phyloP scores from a whole-genome alignment of 2,113 vertebrate genomes.

The Ictalurus punctatus region DNA sequence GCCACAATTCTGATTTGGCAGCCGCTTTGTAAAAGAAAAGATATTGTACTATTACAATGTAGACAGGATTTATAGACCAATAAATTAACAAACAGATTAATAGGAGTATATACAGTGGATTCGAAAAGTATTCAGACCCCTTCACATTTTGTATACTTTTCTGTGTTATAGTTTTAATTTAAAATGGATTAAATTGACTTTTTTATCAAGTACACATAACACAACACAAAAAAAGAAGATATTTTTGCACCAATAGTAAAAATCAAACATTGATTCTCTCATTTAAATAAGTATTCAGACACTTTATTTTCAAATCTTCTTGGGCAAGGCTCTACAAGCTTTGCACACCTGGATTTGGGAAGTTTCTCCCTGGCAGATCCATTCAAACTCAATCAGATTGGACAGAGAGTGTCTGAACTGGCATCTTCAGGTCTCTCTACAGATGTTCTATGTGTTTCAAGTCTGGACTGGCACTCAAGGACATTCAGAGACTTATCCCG shows the following conservation, averaged over 20 bases:
- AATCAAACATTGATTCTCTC: not conserved
- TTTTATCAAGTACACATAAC: not conserved
- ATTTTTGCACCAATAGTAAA: not conserved
- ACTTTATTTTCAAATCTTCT: not conserved
- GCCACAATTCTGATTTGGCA: constrained; percentile 82
- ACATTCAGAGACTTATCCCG: not conserved
- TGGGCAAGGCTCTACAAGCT: not conserved
- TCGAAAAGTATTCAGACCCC: not conserved
- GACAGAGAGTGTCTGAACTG: not conserved
- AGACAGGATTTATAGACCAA: not conserved
- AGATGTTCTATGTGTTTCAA: not conserved
- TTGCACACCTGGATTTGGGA: not conserved
- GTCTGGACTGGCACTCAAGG: not conserved
- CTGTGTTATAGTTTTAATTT: not conserved
- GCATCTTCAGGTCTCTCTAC: not conserved
- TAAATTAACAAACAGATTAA: not conserved
- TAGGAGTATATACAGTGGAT: not conserved
- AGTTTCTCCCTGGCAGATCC: not conserved
- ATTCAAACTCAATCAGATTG: not conserved
- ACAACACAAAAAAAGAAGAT: not conserved
- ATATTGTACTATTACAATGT: not conserved
- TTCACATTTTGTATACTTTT: not conserved
- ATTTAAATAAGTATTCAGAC: no score
- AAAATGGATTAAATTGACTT: not conserved
- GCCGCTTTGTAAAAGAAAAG: constrained; percentile 67